These are phyloP conservation scores for Parapsyche elsis DNA, from an alignment of 1,140 invertebrate species.

Conservation along the genomic window DNA sequence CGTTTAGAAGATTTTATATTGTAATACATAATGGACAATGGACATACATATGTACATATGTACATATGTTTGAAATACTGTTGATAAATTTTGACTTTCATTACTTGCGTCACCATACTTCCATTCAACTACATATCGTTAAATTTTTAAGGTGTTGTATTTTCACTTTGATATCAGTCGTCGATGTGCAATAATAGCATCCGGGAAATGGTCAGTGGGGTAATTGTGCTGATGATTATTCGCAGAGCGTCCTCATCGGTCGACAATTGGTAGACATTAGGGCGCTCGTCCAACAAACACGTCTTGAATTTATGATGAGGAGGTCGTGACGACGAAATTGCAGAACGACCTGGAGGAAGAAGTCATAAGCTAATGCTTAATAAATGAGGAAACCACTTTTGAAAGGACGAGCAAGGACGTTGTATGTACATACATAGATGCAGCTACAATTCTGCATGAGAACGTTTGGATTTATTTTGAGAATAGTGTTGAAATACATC, in stretches of 20 bases:
- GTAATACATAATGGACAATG: too few relatives aligned
- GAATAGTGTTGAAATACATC: neutral
- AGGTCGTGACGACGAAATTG: neutral
- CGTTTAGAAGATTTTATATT: too few relatives aligned
- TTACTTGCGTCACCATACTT: too few relatives aligned
- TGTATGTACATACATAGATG: neutral
- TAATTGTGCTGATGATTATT: neutral
- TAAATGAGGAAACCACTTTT: too few relatives aligned
- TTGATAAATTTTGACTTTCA: too few relatives aligned
- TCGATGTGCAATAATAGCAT: neutral
- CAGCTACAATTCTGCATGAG: too few relatives aligned
- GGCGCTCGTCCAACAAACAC: neutral
- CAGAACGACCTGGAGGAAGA: neutral
- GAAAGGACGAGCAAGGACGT: neutral
- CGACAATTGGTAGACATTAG: constrained; percentile 14
- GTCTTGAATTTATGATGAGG: neutral
- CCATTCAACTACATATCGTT: neutral
- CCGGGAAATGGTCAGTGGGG: constrained; percentile 19
- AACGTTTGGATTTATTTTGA: neutral
- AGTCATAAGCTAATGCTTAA: too few relatives aligned
- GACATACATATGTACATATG: too few relatives aligned
- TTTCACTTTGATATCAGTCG: neutral
- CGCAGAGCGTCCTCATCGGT: neutral
- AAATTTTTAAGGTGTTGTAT: neutral
- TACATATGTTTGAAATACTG: too few relatives aligned